Percentiles rank a stretch among this genome's conserved stretches.
These are phyloP conservation scores for Otis tarda DNA, from an alignment of 2,113 vertebrate genomes.

Conservation along the genomic window DNA sequence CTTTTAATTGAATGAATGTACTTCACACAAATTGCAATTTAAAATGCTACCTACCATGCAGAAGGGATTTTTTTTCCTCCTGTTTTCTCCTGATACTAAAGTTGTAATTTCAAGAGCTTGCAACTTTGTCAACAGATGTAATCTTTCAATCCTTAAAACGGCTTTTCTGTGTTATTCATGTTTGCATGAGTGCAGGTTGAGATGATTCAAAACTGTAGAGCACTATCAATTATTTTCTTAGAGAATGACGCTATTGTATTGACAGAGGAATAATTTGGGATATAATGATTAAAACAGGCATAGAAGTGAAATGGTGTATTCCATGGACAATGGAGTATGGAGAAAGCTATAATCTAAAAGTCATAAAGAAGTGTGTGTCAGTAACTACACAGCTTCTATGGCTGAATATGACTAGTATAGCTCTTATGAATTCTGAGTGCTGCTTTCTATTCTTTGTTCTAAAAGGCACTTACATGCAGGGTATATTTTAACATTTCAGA, in stretches of 20 bases:
- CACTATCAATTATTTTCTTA: not conserved
- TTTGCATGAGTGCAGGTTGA: not conserved
- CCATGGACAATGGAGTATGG: not conserved
- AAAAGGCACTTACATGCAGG: not conserved
- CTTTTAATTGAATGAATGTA: not conserved
- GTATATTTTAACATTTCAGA: not conserved
- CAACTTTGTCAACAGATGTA: not conserved
- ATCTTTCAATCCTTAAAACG: not conserved
- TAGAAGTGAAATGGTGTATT: not conserved
- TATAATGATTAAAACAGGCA: not conserved
- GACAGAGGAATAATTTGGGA: not conserved
- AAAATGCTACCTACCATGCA: not conserved
- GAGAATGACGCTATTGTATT: not conserved
- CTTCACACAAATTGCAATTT: not conserved
- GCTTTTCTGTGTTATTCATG: not conserved
- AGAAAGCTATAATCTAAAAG: not conserved
- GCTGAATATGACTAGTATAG: not conserved
- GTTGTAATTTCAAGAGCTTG: not conserved
- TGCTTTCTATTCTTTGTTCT: not conserved
- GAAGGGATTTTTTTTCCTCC: not conserved
- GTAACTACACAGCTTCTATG: not conserved
- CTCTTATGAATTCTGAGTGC: not conserved
- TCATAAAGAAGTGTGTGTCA: not conserved
- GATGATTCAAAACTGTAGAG: not conserved
- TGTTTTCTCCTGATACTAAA: not conserved